phyloP scores from a whole-genome alignment of 2,888 invertebrate genomes.

The Embidobia sp. region DNA sequence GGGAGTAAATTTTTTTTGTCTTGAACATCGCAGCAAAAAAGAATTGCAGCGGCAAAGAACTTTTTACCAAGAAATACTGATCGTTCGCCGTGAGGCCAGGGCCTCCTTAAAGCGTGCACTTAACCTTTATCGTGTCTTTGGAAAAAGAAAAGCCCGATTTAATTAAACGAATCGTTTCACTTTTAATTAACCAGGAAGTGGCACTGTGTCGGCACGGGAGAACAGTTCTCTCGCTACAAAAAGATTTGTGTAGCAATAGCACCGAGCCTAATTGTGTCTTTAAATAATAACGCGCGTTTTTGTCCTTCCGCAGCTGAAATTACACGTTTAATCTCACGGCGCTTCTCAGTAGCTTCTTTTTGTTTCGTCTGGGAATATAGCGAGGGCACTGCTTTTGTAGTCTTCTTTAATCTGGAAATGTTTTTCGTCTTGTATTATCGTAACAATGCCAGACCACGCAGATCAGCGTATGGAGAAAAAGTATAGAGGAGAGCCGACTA shows the following conservation, averaged over 20 bases:
- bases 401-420: slow-evolving; percentile 8
- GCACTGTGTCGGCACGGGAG: slow-evolving; percentile 8
- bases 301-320: slow-evolving; percentile 34
- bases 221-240: slow-evolving; percentile 16
- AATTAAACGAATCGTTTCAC: slow-evolving; percentile 26
- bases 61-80: no score
- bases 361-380: slow-evolving; percentile 7
- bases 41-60: no score
- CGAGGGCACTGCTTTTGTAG: neutral
- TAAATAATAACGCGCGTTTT: slow-evolving; percentile 41
- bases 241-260: slow-evolving; percentile 9
- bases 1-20: no score
- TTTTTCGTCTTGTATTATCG: no score
- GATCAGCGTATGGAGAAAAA: no score
- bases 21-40: no score
- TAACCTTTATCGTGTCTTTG: slow-evolving; percentile 7
- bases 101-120: neutral
- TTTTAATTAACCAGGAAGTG: slow-evolving; percentile 47
- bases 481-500: no score
- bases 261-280: slow-evolving; percentile 32
- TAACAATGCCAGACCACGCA: no score
- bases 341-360: slow-evolving; percentile 16
- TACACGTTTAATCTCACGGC: slow-evolving; percentile 42
- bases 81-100: no score
- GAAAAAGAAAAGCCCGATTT: slow-evolving; percentile 12